These are phyloP conservation scores for Leptoteleia sp. DNA, from an alignment of 1,140 invertebrate genomes.

Conservation along the genomic window DNA sequence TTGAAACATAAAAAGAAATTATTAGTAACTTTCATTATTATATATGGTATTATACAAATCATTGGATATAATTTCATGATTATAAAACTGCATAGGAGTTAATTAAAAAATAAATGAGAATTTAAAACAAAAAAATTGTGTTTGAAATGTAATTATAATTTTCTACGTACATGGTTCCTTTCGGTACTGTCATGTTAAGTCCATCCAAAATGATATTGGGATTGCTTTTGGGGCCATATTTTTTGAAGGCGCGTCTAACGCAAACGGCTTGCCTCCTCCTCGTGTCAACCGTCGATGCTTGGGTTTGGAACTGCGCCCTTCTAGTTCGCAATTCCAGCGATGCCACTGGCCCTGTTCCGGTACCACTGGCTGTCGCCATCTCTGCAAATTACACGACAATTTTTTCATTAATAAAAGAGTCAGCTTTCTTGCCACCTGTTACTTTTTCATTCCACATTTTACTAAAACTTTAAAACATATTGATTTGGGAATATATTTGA, in stretches of 20 bases:
- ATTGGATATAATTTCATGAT: too few species aligned
- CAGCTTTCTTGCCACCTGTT: too few species aligned
- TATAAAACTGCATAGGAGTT: too few species aligned
- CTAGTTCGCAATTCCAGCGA: conserved; percentile 78
- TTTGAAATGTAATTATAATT: background rate
- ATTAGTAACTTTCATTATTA: too few species aligned
- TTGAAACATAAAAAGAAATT: too few species aligned
- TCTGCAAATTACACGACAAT: conserved; percentile 37
- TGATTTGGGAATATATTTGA: too few species aligned
- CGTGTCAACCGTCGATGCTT: conserved; percentile 87
- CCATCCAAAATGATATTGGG: conserved; percentile 92
- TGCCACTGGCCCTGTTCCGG: conserved; percentile 55
- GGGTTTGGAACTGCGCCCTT: conserved; percentile 80
- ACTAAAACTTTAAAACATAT: too few species aligned
- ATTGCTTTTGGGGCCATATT: conserved; percentile 90
- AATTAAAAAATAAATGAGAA: too few species aligned
- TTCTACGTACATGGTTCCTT: conserved; percentile 91
- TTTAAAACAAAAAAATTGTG: too few species aligned
- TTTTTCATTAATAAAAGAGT: too few species aligned
- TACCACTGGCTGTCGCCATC: conserved; percentile 68
- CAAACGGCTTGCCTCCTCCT: conserved; percentile 90
- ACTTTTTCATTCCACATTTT: too few species aligned
- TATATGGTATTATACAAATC: too few species aligned
- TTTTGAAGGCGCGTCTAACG: conserved; percentile 90
- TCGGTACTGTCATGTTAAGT: conserved; percentile 94